Evolutionary conservation across 2,113 vertebrate genomes (phyloP).

Genomic region (Datnioides undecimradiatus): DNA sequence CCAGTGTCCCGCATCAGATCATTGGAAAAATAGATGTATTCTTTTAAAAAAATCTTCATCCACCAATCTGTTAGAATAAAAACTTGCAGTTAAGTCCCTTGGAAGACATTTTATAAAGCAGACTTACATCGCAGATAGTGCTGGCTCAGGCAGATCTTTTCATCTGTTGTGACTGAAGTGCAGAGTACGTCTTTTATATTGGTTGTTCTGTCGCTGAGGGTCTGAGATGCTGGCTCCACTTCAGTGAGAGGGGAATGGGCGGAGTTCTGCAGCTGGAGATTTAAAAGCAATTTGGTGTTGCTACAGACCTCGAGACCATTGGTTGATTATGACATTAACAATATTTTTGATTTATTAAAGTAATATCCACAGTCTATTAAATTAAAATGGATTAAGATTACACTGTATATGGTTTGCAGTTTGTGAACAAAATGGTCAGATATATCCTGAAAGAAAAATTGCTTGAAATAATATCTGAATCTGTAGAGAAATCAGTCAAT

Average conservation of each 20-base stretch:
- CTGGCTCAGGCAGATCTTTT: conserved; percentile 54
- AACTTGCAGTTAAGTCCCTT: conserved; percentile 32
- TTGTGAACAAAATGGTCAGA: conserved; percentile 24
- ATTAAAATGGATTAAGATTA: conserved; percentile 30
- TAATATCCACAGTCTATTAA: conserved; percentile 47
- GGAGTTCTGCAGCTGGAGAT: conserved; percentile 65
- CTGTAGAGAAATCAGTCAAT: conserved; percentile 2
- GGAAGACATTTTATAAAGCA: conserved; percentile 39
- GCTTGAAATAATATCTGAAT: conserved; percentile 29
- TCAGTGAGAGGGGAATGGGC: conserved; percentile 64
- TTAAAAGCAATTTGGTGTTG: conserved; percentile 47
- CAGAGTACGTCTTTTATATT: conserved; percentile 70
- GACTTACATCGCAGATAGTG: conserved; percentile 29
- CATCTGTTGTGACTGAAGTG: conserved; percentile 57
- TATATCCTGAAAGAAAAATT: conserved; percentile 16
- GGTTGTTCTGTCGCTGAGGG: conserved; percentile 59
- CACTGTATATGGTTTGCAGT: conserved; percentile 15
- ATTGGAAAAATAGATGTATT: not conserved
- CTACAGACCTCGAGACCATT: conserved; percentile 36
- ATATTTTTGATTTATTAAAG: conserved; percentile 58
- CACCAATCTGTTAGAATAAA: conserved; percentile 42
- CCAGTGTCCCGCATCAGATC: not conserved
- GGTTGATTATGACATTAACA: conserved; percentile 55
- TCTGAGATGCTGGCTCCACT: conserved; percentile 60
- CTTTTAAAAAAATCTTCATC: conserved; percentile 44